These are phyloP conservation scores for Psittacula echo DNA, from an alignment of 2,797 vertebrate genomes.

Conservation along the genomic window DNA sequence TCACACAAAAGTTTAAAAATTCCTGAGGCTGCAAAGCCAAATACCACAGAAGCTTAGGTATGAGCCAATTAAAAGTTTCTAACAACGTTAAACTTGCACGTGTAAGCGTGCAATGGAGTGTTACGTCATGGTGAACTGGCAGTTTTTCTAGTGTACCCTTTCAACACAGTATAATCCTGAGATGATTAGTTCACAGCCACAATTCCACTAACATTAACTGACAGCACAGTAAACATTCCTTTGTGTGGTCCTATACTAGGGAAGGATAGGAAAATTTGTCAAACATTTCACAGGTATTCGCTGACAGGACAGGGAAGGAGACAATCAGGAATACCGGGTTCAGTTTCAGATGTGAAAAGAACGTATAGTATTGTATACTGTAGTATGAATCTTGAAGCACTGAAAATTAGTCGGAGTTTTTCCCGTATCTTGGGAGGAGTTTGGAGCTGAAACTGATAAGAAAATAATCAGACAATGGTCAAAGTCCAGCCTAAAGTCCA, in stretches of 20 bases:
- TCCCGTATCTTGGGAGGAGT: background rate
- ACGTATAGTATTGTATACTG: background rate
- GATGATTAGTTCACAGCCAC: background rate
- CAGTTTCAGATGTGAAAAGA: background rate
- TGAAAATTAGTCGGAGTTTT: background rate
- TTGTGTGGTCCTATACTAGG: background rate
- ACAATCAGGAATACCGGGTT: background rate
- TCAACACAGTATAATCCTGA: background rate
- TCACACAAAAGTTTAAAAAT: background rate
- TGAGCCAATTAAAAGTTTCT: background rate
- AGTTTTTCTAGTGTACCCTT: background rate
- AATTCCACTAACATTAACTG: background rate
- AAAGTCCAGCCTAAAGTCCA: background rate
- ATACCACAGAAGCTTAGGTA: background rate
- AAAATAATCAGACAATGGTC: background rate
- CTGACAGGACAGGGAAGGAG: background rate
- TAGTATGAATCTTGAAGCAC: background rate
- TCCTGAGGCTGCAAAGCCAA: constrained; percentile 40
- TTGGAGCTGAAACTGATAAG: background rate
- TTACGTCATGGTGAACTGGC: background rate
- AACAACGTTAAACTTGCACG: background rate
- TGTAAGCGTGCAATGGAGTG: background rate
- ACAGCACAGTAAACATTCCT: background rate
- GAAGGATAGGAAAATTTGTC: background rate
- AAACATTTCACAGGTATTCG: background rate